Evolutionary conservation across 2,113 vertebrate species (phyloP).

Genomic region (Cephalopterus ornatus): DNA sequence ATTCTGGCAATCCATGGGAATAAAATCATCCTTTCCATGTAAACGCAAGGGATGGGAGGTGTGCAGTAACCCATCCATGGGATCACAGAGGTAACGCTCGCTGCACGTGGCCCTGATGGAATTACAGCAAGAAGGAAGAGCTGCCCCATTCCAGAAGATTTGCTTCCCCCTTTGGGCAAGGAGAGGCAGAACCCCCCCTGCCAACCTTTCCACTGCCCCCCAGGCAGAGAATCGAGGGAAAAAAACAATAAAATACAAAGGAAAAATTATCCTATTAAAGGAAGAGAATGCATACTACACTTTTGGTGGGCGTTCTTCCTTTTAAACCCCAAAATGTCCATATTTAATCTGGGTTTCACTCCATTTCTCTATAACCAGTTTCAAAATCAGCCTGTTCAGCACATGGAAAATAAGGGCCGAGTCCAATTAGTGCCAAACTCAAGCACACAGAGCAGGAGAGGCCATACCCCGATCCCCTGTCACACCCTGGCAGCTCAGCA

Average conservation of each 20-base stretch:
- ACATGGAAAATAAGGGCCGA: neutral
- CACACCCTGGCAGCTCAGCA: rapidly evolving
- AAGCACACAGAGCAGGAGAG: rapidly evolving
- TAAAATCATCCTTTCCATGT: neutral
- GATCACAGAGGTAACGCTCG: neutral
- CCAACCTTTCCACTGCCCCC: neutral
- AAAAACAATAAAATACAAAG: neutral
- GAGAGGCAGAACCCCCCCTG: neutral
- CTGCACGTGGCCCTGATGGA: neutral
- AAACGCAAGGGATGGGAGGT: neutral
- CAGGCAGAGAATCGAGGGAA: neutral
- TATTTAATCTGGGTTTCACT: neutral
- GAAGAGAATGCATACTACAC: rapidly evolving
- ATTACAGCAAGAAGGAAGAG: neutral
- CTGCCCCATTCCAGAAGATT: neutral
- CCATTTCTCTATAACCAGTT: neutral
- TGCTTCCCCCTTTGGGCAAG: neutral
- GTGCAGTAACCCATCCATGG: neutral
- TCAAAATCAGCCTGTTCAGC: neutral
- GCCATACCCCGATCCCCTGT: rapidly evolving
- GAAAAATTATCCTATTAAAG: neutral
- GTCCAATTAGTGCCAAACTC: neutral
- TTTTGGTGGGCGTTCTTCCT: neutral
- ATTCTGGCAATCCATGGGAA: neutral
- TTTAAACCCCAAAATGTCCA: neutral